Evolutionary conservation across 2,888 invertebrate genomes (phyloP), one percentile per base, ranked within the genome.

Genomic region (Caradrina clavipalpis): DNA sequence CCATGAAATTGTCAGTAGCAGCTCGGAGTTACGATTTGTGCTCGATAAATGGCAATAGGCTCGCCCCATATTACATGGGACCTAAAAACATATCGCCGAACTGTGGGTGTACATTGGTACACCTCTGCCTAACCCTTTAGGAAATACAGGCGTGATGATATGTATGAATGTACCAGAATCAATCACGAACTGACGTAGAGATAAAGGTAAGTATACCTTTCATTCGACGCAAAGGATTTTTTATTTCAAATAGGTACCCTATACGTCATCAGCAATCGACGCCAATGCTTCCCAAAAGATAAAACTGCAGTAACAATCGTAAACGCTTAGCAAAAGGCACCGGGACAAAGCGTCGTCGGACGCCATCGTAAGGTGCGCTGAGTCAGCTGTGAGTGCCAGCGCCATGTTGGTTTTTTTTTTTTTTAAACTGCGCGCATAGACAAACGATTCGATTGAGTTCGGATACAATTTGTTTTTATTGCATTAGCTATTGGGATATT

Each of bases 401-500:
- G 90, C 92, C 92, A 94, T 93, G 82, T 93, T 93, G 90, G 84
- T 88, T 87, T 88, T 92, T 91, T 90, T 87, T 86, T 91, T 91
- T 92, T 93, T 92, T 86, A 58, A 90, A 92, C 86, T 88, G 88
- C 88, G 81, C 81, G 82, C 87, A 88, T 88, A 89, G 89, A 88
- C 89, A 90, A 90, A 87, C 88, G 79, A 81, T 86, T 84, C 85
- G 81, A 88, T 88, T 85, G 87, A 85, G 85, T 85, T 86, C 76
- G 79, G 69, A 85, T 86, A 87, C 86, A 81, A 84, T 87, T 88
- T 85, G 80, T 86, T 88, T 89, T 87, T 87, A 88, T 84, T 86
- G 76, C 69, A 76, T 78, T 78, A 75, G 64, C 73, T 72, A 60
- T 72, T 73, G 64, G 84, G 78, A 72, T 78, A 72, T 80, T 83